A percentile compares a stretch with the other conserved stretches of the same genome.
Evolutionary conservation across 2,113 vertebrate genomes (phyloP).

Genomic region (Xenus cinereus): DNA sequence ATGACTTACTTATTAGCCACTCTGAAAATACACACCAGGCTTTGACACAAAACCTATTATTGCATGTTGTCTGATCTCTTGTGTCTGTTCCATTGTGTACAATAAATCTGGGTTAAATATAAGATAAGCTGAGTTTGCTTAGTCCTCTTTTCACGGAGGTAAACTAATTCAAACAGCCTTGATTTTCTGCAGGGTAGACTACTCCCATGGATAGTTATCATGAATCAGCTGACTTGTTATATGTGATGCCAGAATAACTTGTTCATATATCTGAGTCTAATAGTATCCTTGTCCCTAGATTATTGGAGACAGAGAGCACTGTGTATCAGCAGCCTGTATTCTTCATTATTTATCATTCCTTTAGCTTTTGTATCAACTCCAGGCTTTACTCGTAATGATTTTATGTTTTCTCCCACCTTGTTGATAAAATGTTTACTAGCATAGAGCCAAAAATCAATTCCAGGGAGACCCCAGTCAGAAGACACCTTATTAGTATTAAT

Average conservation of each 20-base stretch:
- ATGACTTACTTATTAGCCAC: background rate
- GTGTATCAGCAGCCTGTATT: background rate
- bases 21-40: background rate
- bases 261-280: slow-evolving; percentile 25
- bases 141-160: background rate
- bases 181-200: slow-evolving; percentile 40
- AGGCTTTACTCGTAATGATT: slow-evolving; percentile 30
- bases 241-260: slow-evolving; percentile 9
- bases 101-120: slow-evolving; percentile 6
- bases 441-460: slow-evolving; percentile 16
- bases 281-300: background rate
- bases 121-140: slow-evolving; percentile 25
- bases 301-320: background rate
- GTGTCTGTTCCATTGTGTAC: background rate
- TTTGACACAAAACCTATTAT: background rate
- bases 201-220: background rate
- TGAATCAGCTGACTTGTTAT: slow-evolving; percentile 42
- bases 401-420: slow-evolving; percentile 25
- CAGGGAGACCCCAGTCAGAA: background rate
- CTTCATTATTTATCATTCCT: slow-evolving; percentile 47
- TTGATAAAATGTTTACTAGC: slow-evolving; percentile 29
- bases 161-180: slow-evolving; percentile 25
- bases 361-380: slow-evolving; percentile 16
- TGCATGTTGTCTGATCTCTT: background rate
- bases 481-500: slow-evolving; percentile 8